Evolutionary conservation across 2,888 invertebrate species (phyloP).

Genomic region (Drosophila austrosaltans): DNA sequence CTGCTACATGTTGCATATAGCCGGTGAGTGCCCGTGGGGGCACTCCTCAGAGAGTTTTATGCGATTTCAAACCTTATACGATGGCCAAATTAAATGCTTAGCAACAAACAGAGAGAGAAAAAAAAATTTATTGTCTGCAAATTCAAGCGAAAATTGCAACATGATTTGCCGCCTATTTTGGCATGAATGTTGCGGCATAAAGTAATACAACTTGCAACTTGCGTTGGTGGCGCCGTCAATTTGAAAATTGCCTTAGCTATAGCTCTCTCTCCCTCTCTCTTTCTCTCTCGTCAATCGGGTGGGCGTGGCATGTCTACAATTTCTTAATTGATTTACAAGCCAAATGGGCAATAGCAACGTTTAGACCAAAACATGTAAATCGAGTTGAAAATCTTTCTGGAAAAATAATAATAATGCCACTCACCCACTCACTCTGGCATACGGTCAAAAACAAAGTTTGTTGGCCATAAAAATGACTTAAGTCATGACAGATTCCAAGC

Average conservation of each 20-base stretch:
- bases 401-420: background rate
- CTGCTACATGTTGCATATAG: constrained; percentile 16
- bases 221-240: constrained; percentile 73
- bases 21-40: constrained; percentile 18
- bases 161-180: constrained; percentile 48
- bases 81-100: constrained; percentile 62
- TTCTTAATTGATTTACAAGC: constrained; percentile 71
- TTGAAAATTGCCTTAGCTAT: constrained; percentile 63
- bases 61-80: constrained; percentile 39
- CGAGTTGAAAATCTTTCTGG: constrained; percentile 34
- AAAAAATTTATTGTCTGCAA: constrained; percentile 60
- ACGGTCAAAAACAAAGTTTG: constrained; percentile 14
- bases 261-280: constrained; percentile 16
- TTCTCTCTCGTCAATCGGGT: constrained; percentile 16
- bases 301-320: constrained; percentile 69
- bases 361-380: constrained; percentile 10
- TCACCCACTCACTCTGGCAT: constrained; percentile 32
- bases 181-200: constrained; percentile 27
- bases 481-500: background rate
- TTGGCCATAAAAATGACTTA: constrained; percentile 23
- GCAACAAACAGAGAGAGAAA: constrained; percentile 11
- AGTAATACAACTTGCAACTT: constrained; percentile 35
- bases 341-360: background rate
- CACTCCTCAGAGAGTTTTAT: constrained; percentile 29
- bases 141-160: constrained; percentile 60